Evolutionary conservation across 2,797 vertebrate species (phyloP).

Genomic region (Anguilla obscura): DNA sequence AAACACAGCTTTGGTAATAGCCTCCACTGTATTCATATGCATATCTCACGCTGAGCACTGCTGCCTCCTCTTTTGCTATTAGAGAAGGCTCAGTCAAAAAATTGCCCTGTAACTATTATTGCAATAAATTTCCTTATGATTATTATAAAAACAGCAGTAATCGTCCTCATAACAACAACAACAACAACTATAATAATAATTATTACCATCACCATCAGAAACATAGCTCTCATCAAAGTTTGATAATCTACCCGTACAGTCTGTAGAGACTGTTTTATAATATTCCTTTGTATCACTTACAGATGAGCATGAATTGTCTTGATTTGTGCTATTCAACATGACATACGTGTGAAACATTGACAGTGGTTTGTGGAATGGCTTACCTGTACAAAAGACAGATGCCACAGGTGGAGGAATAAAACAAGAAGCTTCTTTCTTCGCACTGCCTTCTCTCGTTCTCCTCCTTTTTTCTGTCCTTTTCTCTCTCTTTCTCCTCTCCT

Average conservation of each 20-base stretch:
- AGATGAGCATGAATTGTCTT: background rate
- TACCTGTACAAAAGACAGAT: constrained; percentile 30
- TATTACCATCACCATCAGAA: background rate
- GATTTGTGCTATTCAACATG: background rate
- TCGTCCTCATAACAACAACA: background rate
- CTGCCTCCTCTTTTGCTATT: background rate
- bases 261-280: background rate
- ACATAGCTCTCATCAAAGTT: background rate
- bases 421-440: background rate
- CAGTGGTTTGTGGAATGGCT: background rate
- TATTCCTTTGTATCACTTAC: background rate
- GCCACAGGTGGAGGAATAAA: background rate
- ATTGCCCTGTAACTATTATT: background rate
- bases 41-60: background rate
- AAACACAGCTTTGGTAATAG: background rate
- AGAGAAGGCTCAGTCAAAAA: background rate
- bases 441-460: background rate
- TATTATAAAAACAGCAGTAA: background rate
- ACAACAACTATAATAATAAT: background rate
- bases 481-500: background rate
- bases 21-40: background rate
- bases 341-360: background rate
- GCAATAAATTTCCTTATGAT: no score
- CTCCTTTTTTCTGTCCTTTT: background rate
- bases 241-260: background rate